Base-by-base conservation (phyloP, 2,888 invertebrate species). In the Blomia tropicalis region DNA sequence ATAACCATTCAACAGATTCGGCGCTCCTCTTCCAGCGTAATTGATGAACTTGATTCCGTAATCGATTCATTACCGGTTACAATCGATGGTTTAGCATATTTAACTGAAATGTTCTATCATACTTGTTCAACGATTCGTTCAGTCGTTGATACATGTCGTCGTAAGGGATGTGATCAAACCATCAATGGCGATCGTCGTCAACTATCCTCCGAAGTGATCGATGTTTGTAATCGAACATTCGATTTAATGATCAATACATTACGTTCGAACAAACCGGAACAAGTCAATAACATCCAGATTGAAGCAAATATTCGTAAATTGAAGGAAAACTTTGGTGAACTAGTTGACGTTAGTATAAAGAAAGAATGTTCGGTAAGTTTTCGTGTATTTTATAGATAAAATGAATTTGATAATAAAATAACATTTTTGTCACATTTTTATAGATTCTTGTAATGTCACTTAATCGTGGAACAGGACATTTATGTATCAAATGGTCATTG, bases 401-500 rank as follows among this genome's bases (percentile, higher is more conserved):
- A 17, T 2, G 23, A 27, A 27, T 17, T 54, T 30, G 14, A 30
- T 2, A 7, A 7, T n/a, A 41, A 59, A 5, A 41, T 36, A 5
- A 7, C 1, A 17, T 32, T 14, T 7, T 1, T 36, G 5, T 30
- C 31, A n/a, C 11, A 22, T 51, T 47, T 32, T 59, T 51, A 23
- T 17, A 60, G 60, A 32, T 60, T n/a, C 47, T 60, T 19, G 31
- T 19, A 19, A 19, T 25, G 7, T 29, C 58, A 1, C 22, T 62
- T 5, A n/a, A 58, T 29, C 56, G 56, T 23, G n/a, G 22, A 22
- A 63, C 60, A 22, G 27, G 56, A 31, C 44, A 19, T 2, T n/a
- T 64, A 14, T 59, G 58, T 22, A 7, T 64, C 5, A 65, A 65
- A 60, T 65, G 66, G 66, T 58, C 64, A 43, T 43, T 65, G 1